These are phyloP conservation scores for Platycercus adscitus DNA, from an alignment of 2,113 vertebrate species.

Conservation along the genomic window DNA sequence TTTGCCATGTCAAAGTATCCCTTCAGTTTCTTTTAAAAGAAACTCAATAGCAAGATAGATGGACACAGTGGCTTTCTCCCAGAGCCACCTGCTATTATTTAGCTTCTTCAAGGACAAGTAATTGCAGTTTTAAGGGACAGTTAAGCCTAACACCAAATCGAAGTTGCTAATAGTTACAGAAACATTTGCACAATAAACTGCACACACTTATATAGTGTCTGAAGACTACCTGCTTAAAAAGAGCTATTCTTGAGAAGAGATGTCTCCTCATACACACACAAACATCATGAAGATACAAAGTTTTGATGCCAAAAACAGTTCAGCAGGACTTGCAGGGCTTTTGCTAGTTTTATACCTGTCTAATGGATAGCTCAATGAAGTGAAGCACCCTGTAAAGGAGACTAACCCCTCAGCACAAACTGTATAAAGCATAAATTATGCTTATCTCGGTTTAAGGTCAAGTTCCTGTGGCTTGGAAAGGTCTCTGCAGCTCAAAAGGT, in stretches of 20 bases:
- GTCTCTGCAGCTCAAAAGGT: neutral
- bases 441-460: neutral
- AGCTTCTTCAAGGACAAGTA: neutral
- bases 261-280: neutral
- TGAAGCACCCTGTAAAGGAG: neutral
- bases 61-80: neutral
- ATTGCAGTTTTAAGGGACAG: neutral
- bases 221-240: neutral
- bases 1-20: neutral
- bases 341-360: neutral
- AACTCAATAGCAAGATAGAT: neutral
- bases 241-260: neutral
- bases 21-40: neutral
- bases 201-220: neutral
- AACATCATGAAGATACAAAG: neutral
- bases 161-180: conserved; percentile 31
- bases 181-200: neutral
- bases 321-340: neutral
- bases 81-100: neutral
- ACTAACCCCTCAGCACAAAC: neutral
- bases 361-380: neutral
- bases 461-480: neutral
- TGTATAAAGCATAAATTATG: neutral
- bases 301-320: neutral
- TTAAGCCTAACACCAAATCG: conserved; percentile 7